Base-by-base conservation (phyloP, 2,797 vertebrate species). In the Siniperca scherzeri region DNA sequence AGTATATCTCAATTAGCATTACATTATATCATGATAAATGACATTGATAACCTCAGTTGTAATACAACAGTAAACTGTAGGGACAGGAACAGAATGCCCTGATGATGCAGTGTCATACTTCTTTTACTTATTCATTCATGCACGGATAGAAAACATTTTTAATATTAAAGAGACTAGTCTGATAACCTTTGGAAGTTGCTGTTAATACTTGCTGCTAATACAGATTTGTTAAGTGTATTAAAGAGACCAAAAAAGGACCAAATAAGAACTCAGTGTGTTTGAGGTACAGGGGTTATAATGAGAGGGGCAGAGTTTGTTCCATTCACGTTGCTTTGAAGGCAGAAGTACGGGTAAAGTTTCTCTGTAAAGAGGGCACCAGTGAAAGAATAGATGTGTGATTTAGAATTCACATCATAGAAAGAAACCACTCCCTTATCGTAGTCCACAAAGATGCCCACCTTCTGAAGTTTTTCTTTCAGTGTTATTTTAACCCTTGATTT, bases 261-360 rank as follows among this genome's bases (percentile, higher is more conserved):
- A 66, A 48, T 7, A 40, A 33, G 16, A 40, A 38, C 14, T 77
- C 69, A 80, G n/a, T 36, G 19, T 44, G 44, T 53, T 59, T 48
- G 40, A 60, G 56, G 25, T n/a, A 83, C 53, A 48, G 83, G 59
- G 27, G 79, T 85, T n/a, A 88, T 71, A 56, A 87, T 76, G 38
- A 90, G 42, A 19, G 78, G 85, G 8, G 22, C 79, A 14, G 53
- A 10, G 46, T 82, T 84, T 52, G 2, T 36, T 78, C 48, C 61
- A 27, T 42, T 2, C 0, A 0, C 0, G 2, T 44, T 17, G 0
- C 0, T 0, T 13, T 68, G 5, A 60, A 19, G 25, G 0, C 8
- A 5, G 11, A 90, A 88, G 38, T 74, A 85, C 13, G 87, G 87
- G 62, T 75, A 85, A 0, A 88, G 42, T 69, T 67, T 82, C 62